Percentiles rank a stretch among this genome's conserved stretches.
Evolutionary conservation across 2,888 invertebrate genomes (phyloP).

Genomic region (Slavum lentiscoides): DNA sequence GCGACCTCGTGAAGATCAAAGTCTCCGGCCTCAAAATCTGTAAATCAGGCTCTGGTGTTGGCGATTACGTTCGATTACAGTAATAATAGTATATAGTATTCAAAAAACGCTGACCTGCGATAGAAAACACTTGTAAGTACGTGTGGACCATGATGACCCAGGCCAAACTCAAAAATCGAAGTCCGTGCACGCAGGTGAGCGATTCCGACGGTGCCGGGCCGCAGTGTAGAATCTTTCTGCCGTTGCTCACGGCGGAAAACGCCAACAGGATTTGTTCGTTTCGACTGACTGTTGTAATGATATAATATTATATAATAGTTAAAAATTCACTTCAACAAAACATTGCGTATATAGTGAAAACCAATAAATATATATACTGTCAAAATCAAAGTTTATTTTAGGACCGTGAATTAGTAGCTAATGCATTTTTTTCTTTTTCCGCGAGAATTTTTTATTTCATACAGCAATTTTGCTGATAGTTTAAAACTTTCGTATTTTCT

Average conservation of each 20-base stretch:
- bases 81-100: background rate
- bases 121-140: constrained; percentile 75
- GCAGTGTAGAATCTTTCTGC: constrained; percentile 72
- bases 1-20: too few species aligned
- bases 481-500: too few species aligned
- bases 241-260: constrained; percentile 77
- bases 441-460: too few species aligned
- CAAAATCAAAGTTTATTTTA: too few species aligned
- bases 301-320: background rate
- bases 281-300: constrained; percentile 55
- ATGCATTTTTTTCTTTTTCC: too few species aligned
- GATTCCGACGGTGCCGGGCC: constrained; percentile 69
- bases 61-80: too few species aligned
- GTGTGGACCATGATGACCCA: constrained; percentile 68
- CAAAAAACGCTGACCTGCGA: constrained; percentile 63
- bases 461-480: too few species aligned
- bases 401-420: too few species aligned
- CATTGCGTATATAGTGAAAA: too few species aligned
- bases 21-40: too few species aligned
- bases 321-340: background rate
- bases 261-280: constrained; percentile 68
- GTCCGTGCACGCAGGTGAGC: constrained; percentile 58
- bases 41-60: too few species aligned
- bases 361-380: too few species aligned
- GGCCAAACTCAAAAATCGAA: constrained; percentile 67